phyloP scores from a whole-genome alignment of 2,797 vertebrate species.

The Accipiter fasciatus region DNA sequence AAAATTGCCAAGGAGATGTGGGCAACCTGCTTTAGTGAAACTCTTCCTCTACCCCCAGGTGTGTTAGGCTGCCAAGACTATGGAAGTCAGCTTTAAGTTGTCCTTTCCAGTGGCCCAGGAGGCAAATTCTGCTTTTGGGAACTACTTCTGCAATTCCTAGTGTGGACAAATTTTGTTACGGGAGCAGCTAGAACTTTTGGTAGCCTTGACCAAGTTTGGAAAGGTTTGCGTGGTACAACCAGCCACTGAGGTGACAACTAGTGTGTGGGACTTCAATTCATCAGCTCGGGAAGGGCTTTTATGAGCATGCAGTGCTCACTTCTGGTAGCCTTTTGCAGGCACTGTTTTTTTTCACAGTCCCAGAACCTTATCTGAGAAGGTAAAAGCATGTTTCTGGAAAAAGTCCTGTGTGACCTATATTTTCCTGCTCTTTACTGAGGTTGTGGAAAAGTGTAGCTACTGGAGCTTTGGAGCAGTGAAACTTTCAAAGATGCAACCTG shows the following conservation, averaged over 20 bases:
- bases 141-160: background rate
- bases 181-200: background rate
- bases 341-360: background rate
- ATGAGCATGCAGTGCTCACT: background rate
- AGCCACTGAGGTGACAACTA: background rate
- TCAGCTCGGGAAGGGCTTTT: background rate
- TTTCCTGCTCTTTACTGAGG: fast-evolving
- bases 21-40: background rate
- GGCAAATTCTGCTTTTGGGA: background rate
- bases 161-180: background rate
- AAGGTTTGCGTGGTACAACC: background rate
- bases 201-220: background rate
- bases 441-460: background rate
- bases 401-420: background rate
- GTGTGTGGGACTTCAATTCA: background rate
- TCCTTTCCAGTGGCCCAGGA: background rate
- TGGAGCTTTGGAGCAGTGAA: background rate
- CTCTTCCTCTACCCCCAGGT: background rate
- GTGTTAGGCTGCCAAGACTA: background rate
- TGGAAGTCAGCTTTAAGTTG: background rate
- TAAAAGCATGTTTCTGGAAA: background rate
- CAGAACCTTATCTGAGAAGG: background rate
- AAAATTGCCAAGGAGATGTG: background rate
- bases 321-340: background rate
- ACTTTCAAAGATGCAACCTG: background rate